Base-by-base conservation (phyloP, 2,888 invertebrate genomes). In the Eremobia ochroleuca region DNA sequence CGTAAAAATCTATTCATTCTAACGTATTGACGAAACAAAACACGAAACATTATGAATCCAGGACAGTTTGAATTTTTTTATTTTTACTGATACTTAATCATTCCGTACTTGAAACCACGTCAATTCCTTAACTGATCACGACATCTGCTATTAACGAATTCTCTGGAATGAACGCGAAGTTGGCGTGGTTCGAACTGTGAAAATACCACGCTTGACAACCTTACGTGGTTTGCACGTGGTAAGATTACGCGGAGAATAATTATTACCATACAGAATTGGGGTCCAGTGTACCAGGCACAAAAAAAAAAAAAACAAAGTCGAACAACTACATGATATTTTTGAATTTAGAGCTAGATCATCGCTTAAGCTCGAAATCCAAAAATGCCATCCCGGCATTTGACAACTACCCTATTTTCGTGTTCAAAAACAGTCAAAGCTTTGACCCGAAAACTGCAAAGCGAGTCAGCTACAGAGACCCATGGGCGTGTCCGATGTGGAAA, bases 401-500 rank as follows among this genome's bases (percentile, higher is more conserved):
- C 65, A 55, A 61, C n/a, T 59, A 58, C 28, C 40, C n/a, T 15
- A 52, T 67, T 79, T 79, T 76, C 37, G 34, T 72, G 85, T 81
- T 87, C 83, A 83, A 90, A 90, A 88, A 91, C 89, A 91, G 87
- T 87, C 82, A 91, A 91, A 86, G 88, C 91, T 91, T 89, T 92
- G 92, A 92, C 75, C 87, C 72, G 85, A 46, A 90, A 91, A 90
- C 90, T 89, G 86, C 85, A 85, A 87, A 90, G 88, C 89, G 67
- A 87, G 88, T 85, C 88, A 69, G 73, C 66, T 76, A 79, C 84
- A 81, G 68, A 77, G 66, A 77, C 43, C 85, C 72, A 85, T 86
- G 88, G 91, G 92, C 86, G 92, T 90, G 91, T 81, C 89, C 88
- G 77, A 88, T 87, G 90, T 89, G 85, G 77, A 91, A 92, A 93